phyloP scores from a whole-genome alignment of 1,140 invertebrate genomes.

The Drosophila teissieri region DNA sequence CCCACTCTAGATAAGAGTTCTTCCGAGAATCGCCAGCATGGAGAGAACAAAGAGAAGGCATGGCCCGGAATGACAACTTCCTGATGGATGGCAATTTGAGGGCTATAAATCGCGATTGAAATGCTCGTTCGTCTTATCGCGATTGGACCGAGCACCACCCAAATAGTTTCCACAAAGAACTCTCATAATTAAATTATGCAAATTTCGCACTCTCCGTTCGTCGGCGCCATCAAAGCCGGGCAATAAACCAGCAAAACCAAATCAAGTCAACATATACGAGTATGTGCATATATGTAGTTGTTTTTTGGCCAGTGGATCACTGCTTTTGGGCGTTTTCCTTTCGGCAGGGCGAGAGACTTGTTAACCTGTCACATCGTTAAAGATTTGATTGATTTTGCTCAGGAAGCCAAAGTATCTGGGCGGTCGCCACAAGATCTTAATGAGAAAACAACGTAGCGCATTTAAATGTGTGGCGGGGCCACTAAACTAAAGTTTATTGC shows the following conservation, averaged over 20 bases:
- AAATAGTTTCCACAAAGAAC: constrained; percentile 74
- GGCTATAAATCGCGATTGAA: constrained; percentile 59
- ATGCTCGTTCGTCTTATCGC: constrained; percentile 66
- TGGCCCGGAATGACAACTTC: constrained; percentile 38
- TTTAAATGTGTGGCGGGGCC: constrained; percentile 74
- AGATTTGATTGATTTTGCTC: constrained; percentile 76
- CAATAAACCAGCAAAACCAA: constrained; percentile 56
- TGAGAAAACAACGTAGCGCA: constrained; percentile 72
- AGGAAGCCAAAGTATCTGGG: constrained; percentile 63
- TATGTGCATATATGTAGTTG: constrained; percentile 1
- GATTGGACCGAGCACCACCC: constrained; percentile 63
- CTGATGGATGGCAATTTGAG: constrained; percentile 64
- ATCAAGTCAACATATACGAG: constrained; percentile 7
- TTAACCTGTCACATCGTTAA: constrained; percentile 69
- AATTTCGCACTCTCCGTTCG: constrained; percentile 64
- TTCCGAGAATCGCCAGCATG: constrained; percentile 42
- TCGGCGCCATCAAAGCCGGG: constrained; percentile 64
- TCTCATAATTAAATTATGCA: constrained; percentile 82
- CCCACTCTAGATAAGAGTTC: constrained; percentile 4
- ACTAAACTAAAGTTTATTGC: constrained; percentile 56
- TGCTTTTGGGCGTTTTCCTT: constrained; percentile 38
- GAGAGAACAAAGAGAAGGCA: constrained; percentile 11
- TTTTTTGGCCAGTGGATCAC: constrained; percentile 13
- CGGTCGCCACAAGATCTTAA: constrained; percentile 58
- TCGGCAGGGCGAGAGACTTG: constrained; percentile 20